Evolutionary conservation across 2,888 invertebrate genomes (phyloP).

Genomic region (Nowickia ferox): DNA sequence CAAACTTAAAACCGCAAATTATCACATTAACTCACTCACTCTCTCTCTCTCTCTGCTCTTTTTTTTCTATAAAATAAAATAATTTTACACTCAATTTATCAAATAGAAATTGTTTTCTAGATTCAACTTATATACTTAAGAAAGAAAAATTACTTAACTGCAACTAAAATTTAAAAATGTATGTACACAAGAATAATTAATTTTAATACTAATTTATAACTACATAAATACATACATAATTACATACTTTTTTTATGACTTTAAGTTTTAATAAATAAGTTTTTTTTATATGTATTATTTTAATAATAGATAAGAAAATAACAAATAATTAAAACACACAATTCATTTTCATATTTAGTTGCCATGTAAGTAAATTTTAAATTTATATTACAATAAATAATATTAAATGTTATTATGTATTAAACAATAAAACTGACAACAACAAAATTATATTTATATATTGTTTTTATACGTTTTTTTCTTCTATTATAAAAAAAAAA

Average conservation of each 20-base stretch:
- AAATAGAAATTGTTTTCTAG: slow-evolving; percentile 38
- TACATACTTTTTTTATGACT: not conserved
- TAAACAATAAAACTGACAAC: slow-evolving; percentile 33
- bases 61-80: slow-evolving; percentile 18
- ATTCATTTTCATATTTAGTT: slow-evolving; percentile 33
- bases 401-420: slow-evolving; percentile 20
- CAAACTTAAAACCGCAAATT: slow-evolving; percentile 4
- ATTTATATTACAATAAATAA: slow-evolving; percentile 11
- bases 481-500: slow-evolving; percentile 36
- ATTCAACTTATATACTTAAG: not conserved
- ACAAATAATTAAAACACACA: slow-evolving; percentile 1
- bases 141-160: slow-evolving; percentile 32
- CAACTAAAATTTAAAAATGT: slow-evolving; percentile 10
- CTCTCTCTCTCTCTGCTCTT: not conserved
- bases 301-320: slow-evolving; percentile 9
- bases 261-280: slow-evolving; percentile 17
- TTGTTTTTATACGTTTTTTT: slow-evolving; percentile 52
- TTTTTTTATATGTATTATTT: slow-evolving; percentile 2
- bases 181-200: slow-evolving; percentile 30
- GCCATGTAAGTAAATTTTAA: slow-evolving; percentile 44
- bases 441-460: slow-evolving; percentile 45
- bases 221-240: not conserved
- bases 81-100: slow-evolving; percentile 45
- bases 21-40: slow-evolving; percentile 27
- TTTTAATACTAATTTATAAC: slow-evolving; percentile 40